A percentile compares a stretch with the other conserved stretches of the same genome.
These are phyloP conservation scores for Chouioia cunea DNA, from an alignment of 2,888 invertebrate species.

Conservation along the genomic window DNA sequence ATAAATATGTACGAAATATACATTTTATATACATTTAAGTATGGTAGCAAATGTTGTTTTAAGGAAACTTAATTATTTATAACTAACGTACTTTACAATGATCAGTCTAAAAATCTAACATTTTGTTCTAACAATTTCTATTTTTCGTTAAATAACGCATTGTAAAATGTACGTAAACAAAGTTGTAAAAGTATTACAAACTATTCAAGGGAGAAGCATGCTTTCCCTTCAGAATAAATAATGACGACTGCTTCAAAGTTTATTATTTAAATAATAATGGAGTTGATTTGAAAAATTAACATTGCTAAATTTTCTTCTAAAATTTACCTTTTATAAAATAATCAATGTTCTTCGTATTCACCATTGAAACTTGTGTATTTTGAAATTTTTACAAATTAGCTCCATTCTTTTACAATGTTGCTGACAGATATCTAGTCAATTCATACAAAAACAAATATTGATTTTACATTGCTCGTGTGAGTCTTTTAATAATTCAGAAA, in stretches of 20 bases:
- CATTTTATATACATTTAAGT: constrained; percentile 43
- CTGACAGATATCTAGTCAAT: too few species aligned
- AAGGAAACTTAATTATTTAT: constrained; percentile 20
- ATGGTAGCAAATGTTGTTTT: constrained; percentile 17
- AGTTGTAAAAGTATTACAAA: neutral
- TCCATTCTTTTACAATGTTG: too few species aligned
- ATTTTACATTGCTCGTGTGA: neutral
- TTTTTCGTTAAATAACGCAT: neutral
- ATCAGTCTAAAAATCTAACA: constrained; percentile 33
- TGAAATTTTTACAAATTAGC: too few species aligned
- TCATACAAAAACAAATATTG: constrained; percentile 1
- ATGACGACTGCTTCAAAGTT: neutral
- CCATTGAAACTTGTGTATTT: too few species aligned
- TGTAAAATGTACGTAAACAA: constrained; percentile 14
- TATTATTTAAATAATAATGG: too few species aligned
- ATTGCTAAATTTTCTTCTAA: too few species aligned
- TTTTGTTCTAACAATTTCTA: constrained; percentile 11
- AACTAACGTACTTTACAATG: constrained; percentile 34
- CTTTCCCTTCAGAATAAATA: constrained; percentile 24
- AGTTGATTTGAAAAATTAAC: too few species aligned
- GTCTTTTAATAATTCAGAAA: constrained; percentile 19
- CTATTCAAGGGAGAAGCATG: constrained; percentile 12
- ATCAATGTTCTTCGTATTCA: too few species aligned
- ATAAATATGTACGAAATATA: constrained; percentile 42
- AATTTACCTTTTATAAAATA: too few species aligned